Percentiles rank a stretch among this genome's conserved stretches.
Evolutionary conservation across 2,113 vertebrate genomes (phyloP).

Genomic region (Polypterus bichir): DNA sequence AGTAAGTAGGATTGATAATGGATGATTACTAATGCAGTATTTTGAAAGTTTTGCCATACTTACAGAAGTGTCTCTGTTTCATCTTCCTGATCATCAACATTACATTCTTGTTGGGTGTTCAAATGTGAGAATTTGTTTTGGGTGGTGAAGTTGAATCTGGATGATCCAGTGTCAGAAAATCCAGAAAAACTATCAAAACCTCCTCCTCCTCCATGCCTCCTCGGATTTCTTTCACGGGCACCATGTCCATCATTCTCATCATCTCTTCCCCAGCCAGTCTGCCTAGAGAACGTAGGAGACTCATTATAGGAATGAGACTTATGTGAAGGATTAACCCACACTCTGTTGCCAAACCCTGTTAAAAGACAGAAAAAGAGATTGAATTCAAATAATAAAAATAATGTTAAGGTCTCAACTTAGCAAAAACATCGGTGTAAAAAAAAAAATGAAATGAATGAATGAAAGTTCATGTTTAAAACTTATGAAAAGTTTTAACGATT

Average conservation of each 20-base stretch:
- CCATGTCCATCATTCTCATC: too few species aligned
- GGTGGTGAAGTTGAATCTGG: conserved; percentile 39
- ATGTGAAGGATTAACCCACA: conserved; percentile 59
- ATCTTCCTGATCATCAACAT: conserved; percentile 38
- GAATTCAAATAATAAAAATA: too few species aligned
- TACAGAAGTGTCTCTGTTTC: conserved; percentile 67
- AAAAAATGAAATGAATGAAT: too few species aligned
- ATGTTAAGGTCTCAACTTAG: too few species aligned
- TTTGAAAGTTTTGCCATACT: conserved; percentile 30
- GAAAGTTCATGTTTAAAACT: too few species aligned
- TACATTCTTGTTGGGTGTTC: conserved; percentile 23
- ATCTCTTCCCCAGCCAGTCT: conserved; percentile 35
- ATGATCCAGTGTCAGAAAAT: conserved; percentile 23
- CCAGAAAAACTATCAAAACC: conserved; percentile 37
- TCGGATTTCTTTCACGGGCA: too few species aligned
- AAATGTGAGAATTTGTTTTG: conserved; percentile 61
- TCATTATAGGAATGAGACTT: conserved; percentile 56
- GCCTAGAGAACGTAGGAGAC: conserved; percentile 59
- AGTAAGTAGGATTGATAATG: too few species aligned
- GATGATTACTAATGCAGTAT: too few species aligned
- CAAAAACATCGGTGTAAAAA: too few species aligned
- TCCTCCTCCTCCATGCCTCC: conserved; percentile 16
- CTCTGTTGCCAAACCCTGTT: conserved; percentile 48
- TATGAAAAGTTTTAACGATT: too few species aligned
- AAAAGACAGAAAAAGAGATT: background rate